These are phyloP conservation scores for Apostichopus parvimensis DNA, from an alignment of 35 echinoderm and acorn worm genomes.

Conservation along the genomic window DNA sequence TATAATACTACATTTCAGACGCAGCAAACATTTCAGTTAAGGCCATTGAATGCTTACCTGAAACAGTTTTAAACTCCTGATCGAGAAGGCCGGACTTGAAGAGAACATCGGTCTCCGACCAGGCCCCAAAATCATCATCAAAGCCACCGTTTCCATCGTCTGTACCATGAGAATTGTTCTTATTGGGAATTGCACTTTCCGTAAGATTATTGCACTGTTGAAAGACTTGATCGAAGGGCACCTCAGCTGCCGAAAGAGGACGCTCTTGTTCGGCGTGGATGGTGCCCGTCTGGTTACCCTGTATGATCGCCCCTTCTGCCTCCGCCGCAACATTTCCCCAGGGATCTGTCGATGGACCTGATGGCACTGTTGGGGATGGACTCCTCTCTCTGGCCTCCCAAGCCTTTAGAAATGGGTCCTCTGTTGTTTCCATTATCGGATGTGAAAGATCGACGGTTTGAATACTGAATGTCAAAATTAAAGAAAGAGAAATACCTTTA, in stretches of 20 bases:
- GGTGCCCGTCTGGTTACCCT: neutral
- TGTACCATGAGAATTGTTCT: neutral
- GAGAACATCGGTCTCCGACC: constrained; percentile 69
- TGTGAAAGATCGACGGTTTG: constrained; percentile 2
- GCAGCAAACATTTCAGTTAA: too few relatives aligned
- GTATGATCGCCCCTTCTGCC: neutral
- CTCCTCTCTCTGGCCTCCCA: constrained; percentile 1
- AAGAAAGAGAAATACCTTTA: too few relatives aligned
- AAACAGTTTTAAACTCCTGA: constrained; percentile 76
- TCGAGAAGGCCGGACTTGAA: constrained; percentile 72
- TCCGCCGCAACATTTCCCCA: neutral
- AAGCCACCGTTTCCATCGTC: constrained; percentile 20
- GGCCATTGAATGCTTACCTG: constrained; percentile 44
- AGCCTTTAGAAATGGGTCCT: constrained; percentile 29
- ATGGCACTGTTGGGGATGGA: neutral
- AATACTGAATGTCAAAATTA: neutral
- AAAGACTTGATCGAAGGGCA: constrained; percentile 16
- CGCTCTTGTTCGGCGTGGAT: neutral
- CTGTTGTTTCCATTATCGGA: neutral
- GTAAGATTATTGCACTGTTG: constrained; percentile 50
- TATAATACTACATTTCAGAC: too few relatives aligned
- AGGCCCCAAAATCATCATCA: constrained; percentile 67
- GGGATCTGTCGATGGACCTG: neutral
- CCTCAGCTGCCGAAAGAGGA: neutral
- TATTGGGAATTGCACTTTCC: constrained; percentile 8